These are phyloP conservation scores for Mesochorus sp. DNA, from an alignment of 2,888 invertebrate species.

Conservation along the genomic window DNA sequence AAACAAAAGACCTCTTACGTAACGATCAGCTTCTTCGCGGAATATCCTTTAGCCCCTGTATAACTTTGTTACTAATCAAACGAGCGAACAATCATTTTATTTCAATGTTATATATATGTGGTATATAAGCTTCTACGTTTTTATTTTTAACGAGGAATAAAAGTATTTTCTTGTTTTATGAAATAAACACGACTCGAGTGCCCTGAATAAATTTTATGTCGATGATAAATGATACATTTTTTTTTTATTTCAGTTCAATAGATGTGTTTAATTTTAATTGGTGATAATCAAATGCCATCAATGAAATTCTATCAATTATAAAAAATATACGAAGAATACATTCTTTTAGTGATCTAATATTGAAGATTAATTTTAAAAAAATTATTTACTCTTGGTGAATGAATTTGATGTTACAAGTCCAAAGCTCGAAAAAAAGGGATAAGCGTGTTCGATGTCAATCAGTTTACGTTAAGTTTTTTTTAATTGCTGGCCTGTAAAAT, in stretches of 20 bases:
- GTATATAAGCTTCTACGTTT: too few relatives aligned
- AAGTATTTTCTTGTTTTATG: too few relatives aligned
- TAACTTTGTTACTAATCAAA: constrained; percentile 44
- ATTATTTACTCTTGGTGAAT: constrained; percentile 40
- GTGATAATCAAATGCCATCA: not conserved
- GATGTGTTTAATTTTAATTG: too few relatives aligned
- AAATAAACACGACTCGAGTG: too few relatives aligned
- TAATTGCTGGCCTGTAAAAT: constrained; percentile 27
- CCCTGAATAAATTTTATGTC: too few relatives aligned
- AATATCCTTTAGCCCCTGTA: not conserved
- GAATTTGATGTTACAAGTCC: constrained; percentile 1
- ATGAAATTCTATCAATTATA: too few relatives aligned
- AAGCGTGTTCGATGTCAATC: constrained; percentile 57
- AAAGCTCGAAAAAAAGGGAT: constrained; percentile 4
- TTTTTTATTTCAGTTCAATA: constrained; percentile 5
- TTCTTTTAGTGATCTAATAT: constrained; percentile 15
- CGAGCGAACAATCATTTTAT: constrained; percentile 31
- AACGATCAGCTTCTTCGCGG: constrained; percentile 38
- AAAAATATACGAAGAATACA: not conserved
- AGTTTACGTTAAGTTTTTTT: constrained; percentile 23
- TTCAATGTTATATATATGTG: constrained; percentile 13
- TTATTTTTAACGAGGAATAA: too few relatives aligned
- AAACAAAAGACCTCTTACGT: constrained; percentile 42
- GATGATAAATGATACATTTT: not conserved
- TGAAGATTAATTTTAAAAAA: constrained; percentile 33